Conservation (phyloP, 2,888 invertebrate species). For the Schrankia costaestrigalis region DNA sequence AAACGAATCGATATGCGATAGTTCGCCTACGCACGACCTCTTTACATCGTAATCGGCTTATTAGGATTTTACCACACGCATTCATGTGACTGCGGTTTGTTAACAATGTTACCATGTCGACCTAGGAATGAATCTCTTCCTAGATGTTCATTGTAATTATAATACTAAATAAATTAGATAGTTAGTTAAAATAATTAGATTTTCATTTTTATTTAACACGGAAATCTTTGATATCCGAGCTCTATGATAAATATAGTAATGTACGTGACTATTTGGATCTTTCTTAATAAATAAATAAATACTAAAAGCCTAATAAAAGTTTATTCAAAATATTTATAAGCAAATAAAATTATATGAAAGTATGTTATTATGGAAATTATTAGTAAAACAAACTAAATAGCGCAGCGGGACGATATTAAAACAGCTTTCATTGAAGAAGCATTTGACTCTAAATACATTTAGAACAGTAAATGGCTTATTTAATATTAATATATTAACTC, state of each 20-base stretch:
- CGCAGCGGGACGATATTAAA: constrained; percentile 31
- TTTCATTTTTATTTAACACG: too few relatives aligned
- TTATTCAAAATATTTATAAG: constrained; percentile 26
- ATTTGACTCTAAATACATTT: constrained; percentile 30
- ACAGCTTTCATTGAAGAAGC: constrained; percentile 23
- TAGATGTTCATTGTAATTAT: too few relatives aligned
- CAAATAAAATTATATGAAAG: constrained; percentile 29
- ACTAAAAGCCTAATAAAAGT: constrained; percentile 22
- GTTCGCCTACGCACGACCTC: constrained; percentile 62
- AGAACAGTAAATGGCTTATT: constrained; percentile 30
- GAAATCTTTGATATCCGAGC: too few relatives aligned
- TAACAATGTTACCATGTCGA: constrained; percentile 37
- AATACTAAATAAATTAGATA: too few relatives aligned
- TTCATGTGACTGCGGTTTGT: constrained; percentile 47
- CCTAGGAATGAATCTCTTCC: too few relatives aligned
- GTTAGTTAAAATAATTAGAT: too few relatives aligned
- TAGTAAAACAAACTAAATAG: constrained; percentile 28
- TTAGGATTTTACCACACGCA: constrained; percentile 69
- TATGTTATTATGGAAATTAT: constrained; percentile 26
- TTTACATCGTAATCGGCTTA: constrained; percentile 74
- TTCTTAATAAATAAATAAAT: too few relatives aligned
- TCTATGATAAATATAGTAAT: too few relatives aligned
- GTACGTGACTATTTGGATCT: too few relatives aligned
- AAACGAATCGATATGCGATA: constrained; percentile 46
- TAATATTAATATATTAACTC: constrained; percentile 33